Evolutionary conservation across 2,113 vertebrate species (phyloP).

Genomic region (Larimichthys crocea): DNA sequence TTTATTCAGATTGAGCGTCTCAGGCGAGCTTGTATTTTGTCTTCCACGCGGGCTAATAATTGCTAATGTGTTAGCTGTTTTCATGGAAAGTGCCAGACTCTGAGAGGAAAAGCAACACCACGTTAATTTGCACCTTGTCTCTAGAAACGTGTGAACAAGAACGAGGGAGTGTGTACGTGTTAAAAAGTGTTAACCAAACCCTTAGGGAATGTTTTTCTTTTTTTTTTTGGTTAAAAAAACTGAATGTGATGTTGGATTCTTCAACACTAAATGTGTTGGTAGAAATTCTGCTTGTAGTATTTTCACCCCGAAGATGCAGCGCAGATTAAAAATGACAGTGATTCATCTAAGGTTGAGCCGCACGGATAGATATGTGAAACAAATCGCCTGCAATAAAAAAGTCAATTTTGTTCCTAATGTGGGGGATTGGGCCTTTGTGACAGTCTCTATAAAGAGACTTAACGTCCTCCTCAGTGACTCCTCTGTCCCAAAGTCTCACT

Average conservation of each 20-base stretch:
- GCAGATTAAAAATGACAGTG: constrained; percentile 64
- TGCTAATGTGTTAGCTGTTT: constrained; percentile 70
- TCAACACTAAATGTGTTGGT: not conserved
- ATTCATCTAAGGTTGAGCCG: constrained; percentile 51
- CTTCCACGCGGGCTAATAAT: constrained; percentile 59
- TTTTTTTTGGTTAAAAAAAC: not conserved
- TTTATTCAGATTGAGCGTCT: constrained; percentile 4
- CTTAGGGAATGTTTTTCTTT: constrained; percentile 2
- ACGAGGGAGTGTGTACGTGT: constrained; percentile 33
- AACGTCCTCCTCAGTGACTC: constrained; percentile 54
- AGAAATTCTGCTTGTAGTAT: constrained; percentile 13
- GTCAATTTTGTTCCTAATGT: constrained; percentile 68
- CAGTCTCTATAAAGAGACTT: constrained; percentile 67
- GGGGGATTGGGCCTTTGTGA: constrained; percentile 64
- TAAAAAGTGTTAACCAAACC: constrained; percentile 53
- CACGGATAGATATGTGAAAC: constrained; percentile 54
- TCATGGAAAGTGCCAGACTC: constrained; percentile 70
- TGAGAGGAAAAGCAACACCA: constrained; percentile 31
- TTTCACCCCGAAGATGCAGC: constrained; percentile 19
- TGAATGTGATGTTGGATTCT: constrained; percentile 11
- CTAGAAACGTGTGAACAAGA: constrained; percentile 59
- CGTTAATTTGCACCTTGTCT: constrained; percentile 78
- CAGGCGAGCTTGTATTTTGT: constrained; percentile 34
- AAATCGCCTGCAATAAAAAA: constrained; percentile 60
- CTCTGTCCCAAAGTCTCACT: constrained; percentile 45